phyloP scores from a whole-genome alignment of 2,888 invertebrate genomes.

The Sipha maydis region DNA sequence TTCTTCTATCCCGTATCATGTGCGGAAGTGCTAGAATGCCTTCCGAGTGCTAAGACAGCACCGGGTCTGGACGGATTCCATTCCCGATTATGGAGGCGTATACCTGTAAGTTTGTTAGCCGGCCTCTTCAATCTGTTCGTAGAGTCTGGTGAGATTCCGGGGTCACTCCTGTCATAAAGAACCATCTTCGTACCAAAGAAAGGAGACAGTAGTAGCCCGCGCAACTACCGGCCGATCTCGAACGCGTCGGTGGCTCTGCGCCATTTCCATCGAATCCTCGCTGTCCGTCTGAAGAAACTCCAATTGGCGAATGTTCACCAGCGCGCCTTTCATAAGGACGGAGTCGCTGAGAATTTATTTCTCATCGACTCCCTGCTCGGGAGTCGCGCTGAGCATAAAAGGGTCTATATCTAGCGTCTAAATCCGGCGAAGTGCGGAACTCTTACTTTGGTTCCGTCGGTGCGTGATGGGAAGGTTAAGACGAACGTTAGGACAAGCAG shows the following conservation, averaged over 20 bases:
- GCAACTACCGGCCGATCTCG: no score
- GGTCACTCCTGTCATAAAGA: fast-evolving
- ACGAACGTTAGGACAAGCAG: fast-evolving
- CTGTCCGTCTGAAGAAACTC: no score
- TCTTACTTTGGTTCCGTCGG: no score
- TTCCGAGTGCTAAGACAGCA: fast-evolving
- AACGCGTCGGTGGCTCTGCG: no score
- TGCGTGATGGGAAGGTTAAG: neutral
- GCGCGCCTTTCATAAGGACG: neutral
- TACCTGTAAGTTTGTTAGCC: neutral
- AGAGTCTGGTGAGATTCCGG: neutral
- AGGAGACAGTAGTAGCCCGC: neutral
- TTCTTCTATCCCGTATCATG: fast-evolving
- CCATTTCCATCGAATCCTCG: no score
- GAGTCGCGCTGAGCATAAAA: no score
- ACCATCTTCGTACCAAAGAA: neutral
- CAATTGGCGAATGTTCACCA: neutral
- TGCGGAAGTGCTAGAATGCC: neutral
- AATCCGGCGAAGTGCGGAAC: no score
- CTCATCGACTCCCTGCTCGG: no score
- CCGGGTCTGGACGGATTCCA: constrained; percentile 1
- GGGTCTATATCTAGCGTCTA: no score
- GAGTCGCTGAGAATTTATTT: no score
- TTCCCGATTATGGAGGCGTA: neutral
- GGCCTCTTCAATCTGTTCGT: neutral